These are phyloP conservation scores for Oreochromis spilurus DNA, from an alignment of 2,113 vertebrate species.

Conservation along the genomic window DNA sequence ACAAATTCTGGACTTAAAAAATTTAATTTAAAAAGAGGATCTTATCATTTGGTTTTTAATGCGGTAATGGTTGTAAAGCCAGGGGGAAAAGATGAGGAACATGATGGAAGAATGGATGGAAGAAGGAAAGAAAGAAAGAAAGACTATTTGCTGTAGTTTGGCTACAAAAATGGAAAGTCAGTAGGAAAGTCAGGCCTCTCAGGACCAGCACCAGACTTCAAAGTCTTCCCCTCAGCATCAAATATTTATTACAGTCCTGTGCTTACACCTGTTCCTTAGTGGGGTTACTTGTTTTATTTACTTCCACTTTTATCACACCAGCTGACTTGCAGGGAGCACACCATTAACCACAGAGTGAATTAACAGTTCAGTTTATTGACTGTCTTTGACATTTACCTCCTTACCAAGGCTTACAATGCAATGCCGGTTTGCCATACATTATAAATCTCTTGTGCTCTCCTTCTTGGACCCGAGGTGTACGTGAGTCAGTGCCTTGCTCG, in stretches of 20 bases:
- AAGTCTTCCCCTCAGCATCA: constrained; percentile 50
- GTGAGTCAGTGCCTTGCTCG: neutral
- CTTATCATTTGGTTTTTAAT: constrained; percentile 32
- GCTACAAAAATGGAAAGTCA: neutral
- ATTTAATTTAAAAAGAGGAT: constrained; percentile 37
- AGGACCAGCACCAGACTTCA: constrained; percentile 39
- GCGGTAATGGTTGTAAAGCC: neutral
- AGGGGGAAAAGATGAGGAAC: neutral
- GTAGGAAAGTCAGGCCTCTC: constrained; percentile 2
- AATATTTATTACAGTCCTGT: constrained; percentile 50
- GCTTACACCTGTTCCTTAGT: constrained; percentile 49
- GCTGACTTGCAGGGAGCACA: neutral
- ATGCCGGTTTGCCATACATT: neutral
- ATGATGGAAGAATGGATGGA: neutral
- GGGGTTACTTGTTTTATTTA: constrained; percentile 24
- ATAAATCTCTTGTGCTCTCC: neutral
- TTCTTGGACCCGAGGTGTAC: neutral
- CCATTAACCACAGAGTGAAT: neutral
- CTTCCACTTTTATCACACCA: constrained; percentile 30
- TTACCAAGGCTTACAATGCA: neutral
- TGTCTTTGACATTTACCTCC: neutral
- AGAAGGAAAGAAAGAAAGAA: neutral
- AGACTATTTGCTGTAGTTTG: neutral
- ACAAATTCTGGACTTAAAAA: constrained; percentile 25
- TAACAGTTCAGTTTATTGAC: neutral